A percentile compares a stretch with the other conserved stretches of the same genome.
These are phyloP conservation scores for Gandaritis pyraliata DNA, from an alignment of 2,888 invertebrate species.

Conservation along the genomic window DNA sequence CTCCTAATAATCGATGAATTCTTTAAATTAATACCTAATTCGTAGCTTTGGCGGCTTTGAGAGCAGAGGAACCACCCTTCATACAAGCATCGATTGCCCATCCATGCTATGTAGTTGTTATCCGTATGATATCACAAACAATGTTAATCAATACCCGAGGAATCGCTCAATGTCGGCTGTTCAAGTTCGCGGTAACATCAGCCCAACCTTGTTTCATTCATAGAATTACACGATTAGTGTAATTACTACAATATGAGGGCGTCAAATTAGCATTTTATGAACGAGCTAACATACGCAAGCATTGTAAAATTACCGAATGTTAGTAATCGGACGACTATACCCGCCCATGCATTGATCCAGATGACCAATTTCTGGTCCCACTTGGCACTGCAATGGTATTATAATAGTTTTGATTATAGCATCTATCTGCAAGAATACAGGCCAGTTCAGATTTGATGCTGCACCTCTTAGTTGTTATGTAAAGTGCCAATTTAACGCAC, in stretches of 20 bases:
- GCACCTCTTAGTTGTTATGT: not conserved
- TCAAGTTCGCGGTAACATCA: slow-evolving; percentile 35
- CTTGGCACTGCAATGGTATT: too few relatives aligned
- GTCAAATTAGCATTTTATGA: not conserved
- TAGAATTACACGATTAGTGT: slow-evolving; percentile 7
- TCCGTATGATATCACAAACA: slow-evolving; percentile 39
- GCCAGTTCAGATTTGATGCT: too few relatives aligned
- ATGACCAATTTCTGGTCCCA: too few relatives aligned
- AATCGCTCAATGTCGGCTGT: slow-evolving; percentile 39
- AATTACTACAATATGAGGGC: not conserved
- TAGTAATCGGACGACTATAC: too few relatives aligned
- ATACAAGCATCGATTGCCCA: not conserved
- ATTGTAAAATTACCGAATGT: too few relatives aligned
- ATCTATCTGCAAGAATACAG: too few relatives aligned
- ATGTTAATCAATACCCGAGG: slow-evolving; percentile 63
- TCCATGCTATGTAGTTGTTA: slow-evolving; percentile 7
- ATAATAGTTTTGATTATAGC: too few relatives aligned
- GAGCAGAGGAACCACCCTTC: not conserved
- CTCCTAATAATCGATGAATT: too few relatives aligned
- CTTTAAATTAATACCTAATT: too few relatives aligned
- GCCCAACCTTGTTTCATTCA: slow-evolving; percentile 31
- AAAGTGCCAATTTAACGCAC: slow-evolving; percentile 1
- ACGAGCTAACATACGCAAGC: not conserved
- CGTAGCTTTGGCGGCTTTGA: too few relatives aligned
- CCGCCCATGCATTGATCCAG: too few relatives aligned